phyloP scores from a whole-genome alignment of 2,888 invertebrate genomes.

The Crepidodera aurea region DNA sequence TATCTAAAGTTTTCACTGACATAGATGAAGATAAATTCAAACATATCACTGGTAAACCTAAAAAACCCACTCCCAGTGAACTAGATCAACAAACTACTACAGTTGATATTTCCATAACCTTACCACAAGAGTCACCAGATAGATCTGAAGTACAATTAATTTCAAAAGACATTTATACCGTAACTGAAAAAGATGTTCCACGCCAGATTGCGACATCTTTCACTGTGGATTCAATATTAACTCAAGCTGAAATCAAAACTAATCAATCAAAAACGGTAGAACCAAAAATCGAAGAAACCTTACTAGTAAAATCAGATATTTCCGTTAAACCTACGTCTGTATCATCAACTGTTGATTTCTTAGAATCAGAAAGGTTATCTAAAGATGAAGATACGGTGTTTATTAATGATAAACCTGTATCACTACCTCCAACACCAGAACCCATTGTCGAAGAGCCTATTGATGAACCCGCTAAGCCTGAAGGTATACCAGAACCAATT shows the following conservation, averaged over 20 bases:
- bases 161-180: constrained; percentile 44
- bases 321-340: neutral
- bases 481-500: neutral
- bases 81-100: constrained; percentile 31
- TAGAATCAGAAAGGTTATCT: constrained; percentile 39
- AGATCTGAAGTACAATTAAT: constrained; percentile 46
- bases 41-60: constrained; percentile 39
- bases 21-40: constrained; percentile 49
- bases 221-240: constrained; percentile 51
- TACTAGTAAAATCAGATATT: constrained; percentile 11
- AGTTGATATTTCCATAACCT: constrained; percentile 44
- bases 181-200: constrained; percentile 34
- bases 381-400: constrained; percentile 34
- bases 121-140: constrained; percentile 39
- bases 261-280: constrained; percentile 24
- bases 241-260: constrained; percentile 48
- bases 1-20: constrained; percentile 53
- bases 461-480: neutral
- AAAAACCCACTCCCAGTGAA: constrained; percentile 22
- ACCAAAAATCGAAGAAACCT: neutral
- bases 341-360: constrained; percentile 41
- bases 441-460: constrained; percentile 14
- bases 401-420: constrained; percentile 46
- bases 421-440: constrained; percentile 12
- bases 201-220: constrained; percentile 38